phyloP scores from a whole-genome alignment of 2,888 invertebrate species.

The Acronicta alni region DNA sequence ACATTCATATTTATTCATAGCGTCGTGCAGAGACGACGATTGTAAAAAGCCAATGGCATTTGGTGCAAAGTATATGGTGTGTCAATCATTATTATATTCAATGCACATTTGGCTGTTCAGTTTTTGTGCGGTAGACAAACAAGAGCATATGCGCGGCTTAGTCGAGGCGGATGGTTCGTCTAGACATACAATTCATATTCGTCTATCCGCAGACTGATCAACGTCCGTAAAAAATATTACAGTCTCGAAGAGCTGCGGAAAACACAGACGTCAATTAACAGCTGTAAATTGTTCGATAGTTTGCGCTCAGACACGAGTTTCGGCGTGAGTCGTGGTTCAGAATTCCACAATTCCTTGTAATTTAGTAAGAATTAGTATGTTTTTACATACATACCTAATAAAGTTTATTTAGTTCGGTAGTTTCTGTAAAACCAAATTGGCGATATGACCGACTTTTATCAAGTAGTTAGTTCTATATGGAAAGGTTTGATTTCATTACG shows the following conservation, averaged over 20 bases:
- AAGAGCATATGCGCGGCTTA: constrained; percentile 66
- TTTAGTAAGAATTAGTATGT: background rate
- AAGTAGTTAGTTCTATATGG: too few species aligned
- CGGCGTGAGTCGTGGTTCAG: background rate
- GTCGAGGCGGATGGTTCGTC: constrained; percentile 75
- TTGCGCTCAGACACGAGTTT: constrained; percentile 18
- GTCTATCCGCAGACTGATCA: constrained; percentile 77
- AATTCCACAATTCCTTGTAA: background rate
- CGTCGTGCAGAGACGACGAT: constrained; percentile 59
- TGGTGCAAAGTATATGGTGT: constrained; percentile 65
- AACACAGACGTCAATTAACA: constrained; percentile 71
- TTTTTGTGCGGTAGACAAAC: constrained; percentile 64
- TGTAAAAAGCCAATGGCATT: constrained; percentile 66
- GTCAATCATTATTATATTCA: constrained; percentile 73
- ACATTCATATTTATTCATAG: constrained; percentile 73
- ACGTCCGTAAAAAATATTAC: constrained; percentile 71
- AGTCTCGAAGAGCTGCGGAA: constrained; percentile 63
- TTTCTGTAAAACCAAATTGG: too few species aligned
- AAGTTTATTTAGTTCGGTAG: too few species aligned
- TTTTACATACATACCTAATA: background rate
- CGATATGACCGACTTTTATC: too few species aligned
- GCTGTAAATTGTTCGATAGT: constrained; percentile 60
- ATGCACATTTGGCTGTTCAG: constrained; percentile 69
- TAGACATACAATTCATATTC: constrained; percentile 76
- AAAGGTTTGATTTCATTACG: too few species aligned